These are phyloP conservation scores for Drosophila varians DNA, from an alignment of 1,140 invertebrate genomes.

Conservation along the genomic window DNA sequence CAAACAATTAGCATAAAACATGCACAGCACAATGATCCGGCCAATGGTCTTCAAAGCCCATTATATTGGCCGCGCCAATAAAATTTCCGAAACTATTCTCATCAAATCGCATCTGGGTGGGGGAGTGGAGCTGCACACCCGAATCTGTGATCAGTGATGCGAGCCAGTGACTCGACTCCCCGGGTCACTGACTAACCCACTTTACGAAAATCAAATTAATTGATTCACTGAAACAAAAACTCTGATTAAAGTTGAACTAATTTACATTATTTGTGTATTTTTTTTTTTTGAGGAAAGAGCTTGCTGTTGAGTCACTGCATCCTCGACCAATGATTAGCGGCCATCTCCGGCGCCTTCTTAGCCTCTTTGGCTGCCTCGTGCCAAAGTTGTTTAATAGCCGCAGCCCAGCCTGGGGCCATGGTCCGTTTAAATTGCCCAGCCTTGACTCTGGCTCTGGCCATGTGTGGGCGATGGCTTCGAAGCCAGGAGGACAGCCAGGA, in stretches of 20 bases:
- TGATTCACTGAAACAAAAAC: not conserved
- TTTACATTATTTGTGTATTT: not conserved
- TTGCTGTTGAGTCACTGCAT: conserved; percentile 15
- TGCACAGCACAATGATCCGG: conserved; percentile 26
- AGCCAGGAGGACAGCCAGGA: conserved; percentile 6
- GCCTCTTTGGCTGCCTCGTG: conserved; percentile 51
- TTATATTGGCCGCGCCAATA: conserved; percentile 46
- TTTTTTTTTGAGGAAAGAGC: not conserved
- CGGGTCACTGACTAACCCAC: conserved; percentile 24
- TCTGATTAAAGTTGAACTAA: not conserved
- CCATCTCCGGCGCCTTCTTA: conserved; percentile 22
- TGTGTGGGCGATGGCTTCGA: conserved; percentile 59
- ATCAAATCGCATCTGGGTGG: conserved; percentile 18
- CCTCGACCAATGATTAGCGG: not conserved
- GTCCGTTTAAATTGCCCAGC: conserved; percentile 53
- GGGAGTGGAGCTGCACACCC: conserved; percentile 8
- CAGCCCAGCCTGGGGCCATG: conserved; percentile 43
- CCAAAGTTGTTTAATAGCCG: conserved; percentile 74
- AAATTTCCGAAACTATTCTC: conserved; percentile 63
- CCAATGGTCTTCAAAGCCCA: conserved; percentile 32
- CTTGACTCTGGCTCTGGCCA: conserved; percentile 14
- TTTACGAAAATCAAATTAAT: not conserved
- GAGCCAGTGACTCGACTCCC: conserved; percentile 36
- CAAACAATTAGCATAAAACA: conserved; percentile 70
- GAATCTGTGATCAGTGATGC: conserved; percentile 38